Conservation (phyloP, 2,797 vertebrate species). For the Premnoplex brunnescens region DNA sequence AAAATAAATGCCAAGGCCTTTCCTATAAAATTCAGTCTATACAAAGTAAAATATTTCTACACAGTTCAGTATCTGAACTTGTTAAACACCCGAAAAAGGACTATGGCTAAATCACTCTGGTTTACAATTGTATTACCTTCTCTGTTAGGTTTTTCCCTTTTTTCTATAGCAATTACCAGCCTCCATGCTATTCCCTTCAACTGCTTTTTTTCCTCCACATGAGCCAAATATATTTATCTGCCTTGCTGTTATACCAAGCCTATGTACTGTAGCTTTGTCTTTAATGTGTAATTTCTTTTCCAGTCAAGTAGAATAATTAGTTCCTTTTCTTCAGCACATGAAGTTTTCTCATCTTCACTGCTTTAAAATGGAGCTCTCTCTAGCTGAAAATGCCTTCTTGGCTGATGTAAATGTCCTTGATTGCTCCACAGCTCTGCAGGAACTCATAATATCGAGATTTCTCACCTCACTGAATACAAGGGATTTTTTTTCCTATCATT, state of each 20-base stretch:
- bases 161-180: not conserved
- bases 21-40: not conserved
- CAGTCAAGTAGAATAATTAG: conserved; percentile 45
- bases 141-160: not conserved
- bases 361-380: not conserved
- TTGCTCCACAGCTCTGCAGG: not conserved
- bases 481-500: not conserved
- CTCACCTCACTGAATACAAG: not conserved
- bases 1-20: not conserved
- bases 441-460: not conserved
- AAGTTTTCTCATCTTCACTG: not conserved
- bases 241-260: not conserved
- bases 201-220: not conserved
- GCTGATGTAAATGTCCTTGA: not conserved
- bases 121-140: not conserved
- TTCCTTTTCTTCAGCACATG: conserved; percentile 3
- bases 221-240: not conserved
- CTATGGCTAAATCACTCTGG: not conserved
- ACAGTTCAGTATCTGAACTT: not conserved
- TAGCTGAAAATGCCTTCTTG: not conserved
- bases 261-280: not conserved
- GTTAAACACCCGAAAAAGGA: not conserved
- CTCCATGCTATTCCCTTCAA: not conserved
- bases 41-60: not conserved
- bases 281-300: conserved; percentile 18